phyloP scores from a whole-genome alignment of 1,140 invertebrate species.

The Metopolophium dirhodum region DNA sequence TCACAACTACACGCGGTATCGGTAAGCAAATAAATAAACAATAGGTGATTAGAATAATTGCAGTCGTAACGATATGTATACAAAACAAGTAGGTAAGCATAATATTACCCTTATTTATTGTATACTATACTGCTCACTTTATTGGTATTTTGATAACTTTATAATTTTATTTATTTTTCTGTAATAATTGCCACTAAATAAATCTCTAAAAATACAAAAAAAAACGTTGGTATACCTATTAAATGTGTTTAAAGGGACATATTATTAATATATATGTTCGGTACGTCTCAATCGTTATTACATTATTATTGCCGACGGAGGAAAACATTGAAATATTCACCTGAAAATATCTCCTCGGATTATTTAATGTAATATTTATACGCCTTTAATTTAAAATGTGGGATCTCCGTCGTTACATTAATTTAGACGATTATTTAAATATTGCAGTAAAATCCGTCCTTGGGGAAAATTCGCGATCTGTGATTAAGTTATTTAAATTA shows the following conservation, averaged over 20 bases:
- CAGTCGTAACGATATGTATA: background rate
- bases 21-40: background rate
- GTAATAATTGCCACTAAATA: background rate
- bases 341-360: background rate
- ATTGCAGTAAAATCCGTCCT: background rate
- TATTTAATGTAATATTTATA: conserved; percentile 26
- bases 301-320: background rate
- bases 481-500: conserved; percentile 37
- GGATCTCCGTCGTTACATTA: background rate
- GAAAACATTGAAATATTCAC: conserved; percentile 1
- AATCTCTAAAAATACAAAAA: background rate
- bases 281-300: background rate
- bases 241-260: background rate
- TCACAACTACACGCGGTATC: background rate
- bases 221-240: background rate
- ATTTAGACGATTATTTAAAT: conserved; percentile 46
- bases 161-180: background rate
- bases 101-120: background rate
- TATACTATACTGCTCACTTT: background rate
- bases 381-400: background rate
- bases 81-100: background rate
- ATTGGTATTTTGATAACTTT: background rate
- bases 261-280: background rate
- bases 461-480: background rate
- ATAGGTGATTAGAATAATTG: background rate